Base-by-base conservation (phyloP, 2,113 vertebrate genomes). In the Heteronetta atricapilla region DNA sequence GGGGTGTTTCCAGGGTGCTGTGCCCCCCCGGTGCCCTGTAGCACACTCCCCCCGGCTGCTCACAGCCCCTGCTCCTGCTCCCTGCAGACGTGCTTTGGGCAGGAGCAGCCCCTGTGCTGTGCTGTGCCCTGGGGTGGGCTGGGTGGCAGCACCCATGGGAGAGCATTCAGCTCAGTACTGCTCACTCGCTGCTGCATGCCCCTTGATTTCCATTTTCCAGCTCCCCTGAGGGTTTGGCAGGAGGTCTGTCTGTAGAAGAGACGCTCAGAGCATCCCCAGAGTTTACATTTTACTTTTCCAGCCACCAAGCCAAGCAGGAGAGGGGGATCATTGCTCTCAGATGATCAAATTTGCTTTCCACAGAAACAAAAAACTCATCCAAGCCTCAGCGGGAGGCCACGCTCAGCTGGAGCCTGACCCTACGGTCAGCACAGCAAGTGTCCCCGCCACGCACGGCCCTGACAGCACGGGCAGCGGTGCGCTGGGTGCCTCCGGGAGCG, bases 171-270 rank as follows among this genome's bases (percentile, higher is more conserved):
- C 26, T 55, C 12, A 28, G 52, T 55, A 10, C 52, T 12, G 50
- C 64, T 34, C 8, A 0, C 1, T 19, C 20, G 1, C 1, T 7
- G 7, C 63, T 70, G 14, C 2, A 3, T 15, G 0, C 3, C n/a
- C 44, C 17, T 2, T 0, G 62, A 29, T 36, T 20, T 2, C 9
- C 36, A 0, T 26, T 9, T 6, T 5, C 0, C 69, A 8, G 3
- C 9, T 44, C 0, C 18, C 28, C 38, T 0, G 6, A 13, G 66
- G 25, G 6, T 3, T 60, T 0, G 52, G 9, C 74, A 2, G 0
- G 68, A 34, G 56, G 9, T 28, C 10, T 11, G 75, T 19, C 15
- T 19, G 53, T 13, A 22, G 62, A 28, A 36, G 17, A 31, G 38
- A 46, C 36, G 60, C 36, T n/a, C 16, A 4, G 26, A 70, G 52